Evolutionary conservation across 2,888 invertebrate species (phyloP).

Genomic region (Phengaris arion): DNA sequence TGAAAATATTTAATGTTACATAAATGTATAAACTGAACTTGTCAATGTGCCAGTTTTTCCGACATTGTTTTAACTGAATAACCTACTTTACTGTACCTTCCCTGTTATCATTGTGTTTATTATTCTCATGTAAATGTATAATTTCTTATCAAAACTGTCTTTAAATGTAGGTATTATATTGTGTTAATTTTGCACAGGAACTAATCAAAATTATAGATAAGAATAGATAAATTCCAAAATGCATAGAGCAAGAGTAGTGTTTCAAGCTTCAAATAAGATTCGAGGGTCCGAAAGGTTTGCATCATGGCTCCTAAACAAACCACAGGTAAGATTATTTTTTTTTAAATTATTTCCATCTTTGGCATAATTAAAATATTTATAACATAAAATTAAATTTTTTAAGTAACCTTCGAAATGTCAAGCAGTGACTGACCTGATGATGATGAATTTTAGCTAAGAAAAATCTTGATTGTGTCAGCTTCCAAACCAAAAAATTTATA

Average conservation of each 20-base stretch:
- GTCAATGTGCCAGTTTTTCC: slow-evolving; percentile 46
- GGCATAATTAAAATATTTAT: background rate
- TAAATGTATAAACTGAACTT: slow-evolving; percentile 37
- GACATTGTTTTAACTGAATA: slow-evolving; percentile 46
- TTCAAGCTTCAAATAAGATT: slow-evolving; percentile 81
- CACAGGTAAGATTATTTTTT: slow-evolving; percentile 54
- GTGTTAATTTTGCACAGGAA: slow-evolving; percentile 32
- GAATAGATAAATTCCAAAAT: slow-evolving; percentile 64
- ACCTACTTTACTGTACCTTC: slow-evolving; percentile 50
- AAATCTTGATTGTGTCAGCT: no score
- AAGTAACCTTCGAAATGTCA: no score
- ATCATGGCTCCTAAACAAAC: slow-evolving; percentile 86
- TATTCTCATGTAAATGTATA: slow-evolving; percentile 10
- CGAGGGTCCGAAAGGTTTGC: slow-evolving; percentile 86
- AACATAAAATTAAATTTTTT: no score
- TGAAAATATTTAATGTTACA: slow-evolving; percentile 10
- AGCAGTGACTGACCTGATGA: no score
- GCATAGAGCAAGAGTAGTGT: slow-evolving; percentile 90
- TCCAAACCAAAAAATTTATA: no score
- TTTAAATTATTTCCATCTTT: background rate
- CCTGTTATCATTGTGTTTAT: slow-evolving; percentile 36
- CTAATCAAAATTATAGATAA: slow-evolving; percentile 42
- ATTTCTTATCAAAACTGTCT: background rate
- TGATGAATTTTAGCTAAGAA: no score
- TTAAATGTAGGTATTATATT: background rate